phyloP scores from a whole-genome alignment of 2,113 vertebrate species.

The Naja naja region DNA sequence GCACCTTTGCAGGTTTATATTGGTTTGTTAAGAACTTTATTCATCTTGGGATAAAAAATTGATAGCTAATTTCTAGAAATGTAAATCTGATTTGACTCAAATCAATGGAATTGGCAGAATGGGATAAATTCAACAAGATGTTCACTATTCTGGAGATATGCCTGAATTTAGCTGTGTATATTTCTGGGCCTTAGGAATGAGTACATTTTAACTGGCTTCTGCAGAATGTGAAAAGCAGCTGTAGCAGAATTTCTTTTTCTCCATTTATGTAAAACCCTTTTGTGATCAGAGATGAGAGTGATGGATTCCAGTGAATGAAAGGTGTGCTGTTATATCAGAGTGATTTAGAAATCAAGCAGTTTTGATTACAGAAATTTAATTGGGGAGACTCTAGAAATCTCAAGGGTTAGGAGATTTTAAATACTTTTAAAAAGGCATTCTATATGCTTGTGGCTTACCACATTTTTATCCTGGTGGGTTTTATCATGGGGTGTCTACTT shows the following conservation, averaged over 20 bases:
- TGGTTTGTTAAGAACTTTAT: neutral
- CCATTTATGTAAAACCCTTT: neutral
- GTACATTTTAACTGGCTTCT: neutral
- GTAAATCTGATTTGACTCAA: neutral
- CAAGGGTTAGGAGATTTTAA: neutral
- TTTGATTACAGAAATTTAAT: neutral
- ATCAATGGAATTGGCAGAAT: neutral
- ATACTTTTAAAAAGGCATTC: neutral
- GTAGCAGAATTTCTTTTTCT: neutral
- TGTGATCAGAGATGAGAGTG: neutral
- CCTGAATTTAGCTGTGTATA: neutral
- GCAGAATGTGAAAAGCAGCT: neutral
- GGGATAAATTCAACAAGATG: neutral
- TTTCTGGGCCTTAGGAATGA: neutral
- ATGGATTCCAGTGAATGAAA: neutral
- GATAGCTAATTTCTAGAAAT: neutral
- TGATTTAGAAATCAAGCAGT: neutral
- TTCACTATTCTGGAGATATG: neutral
- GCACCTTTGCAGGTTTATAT: neutral
- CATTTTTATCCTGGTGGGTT: neutral
- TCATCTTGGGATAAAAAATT: neutral
- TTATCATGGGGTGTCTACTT: neutral
- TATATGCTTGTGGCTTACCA: neutral
- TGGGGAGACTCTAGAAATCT: neutral
- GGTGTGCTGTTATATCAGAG: neutral